Conservation (phyloP, 2,888 invertebrate genomes). For the Campaea margaritaria region DNA sequence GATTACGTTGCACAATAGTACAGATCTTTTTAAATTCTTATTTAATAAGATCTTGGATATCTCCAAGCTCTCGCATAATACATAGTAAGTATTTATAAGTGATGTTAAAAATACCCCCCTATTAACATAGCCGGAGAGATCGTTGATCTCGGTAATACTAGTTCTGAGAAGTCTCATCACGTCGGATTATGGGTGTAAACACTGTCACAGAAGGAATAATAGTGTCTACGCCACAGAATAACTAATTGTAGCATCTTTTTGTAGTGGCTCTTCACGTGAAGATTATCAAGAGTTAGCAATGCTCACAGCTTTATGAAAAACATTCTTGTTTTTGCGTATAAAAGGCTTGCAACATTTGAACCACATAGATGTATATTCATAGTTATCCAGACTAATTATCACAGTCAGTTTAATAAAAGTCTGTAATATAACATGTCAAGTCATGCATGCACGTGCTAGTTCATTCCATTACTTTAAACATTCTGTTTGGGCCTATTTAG, state of each 20-base stretch:
- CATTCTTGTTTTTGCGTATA: no score
- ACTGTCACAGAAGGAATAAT: constrained; percentile 15
- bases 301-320: no score
- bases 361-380: no score
- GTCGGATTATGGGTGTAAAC: constrained; percentile 37
- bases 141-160: constrained; percentile 33
- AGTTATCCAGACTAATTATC: no score
- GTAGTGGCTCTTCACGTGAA: constrained; percentile 19
- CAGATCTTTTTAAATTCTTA: background rate
- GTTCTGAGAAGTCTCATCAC: constrained; percentile 30
- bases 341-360: no score
- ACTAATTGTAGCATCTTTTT: background rate
- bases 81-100: constrained; percentile 20
- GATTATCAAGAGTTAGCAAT: background rate
- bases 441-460: no score
- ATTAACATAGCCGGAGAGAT: constrained; percentile 29
- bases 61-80: constrained; percentile 28
- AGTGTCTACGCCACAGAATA: background rate
- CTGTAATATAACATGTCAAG: no score
- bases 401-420: no score
- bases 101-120: constrained; percentile 29
- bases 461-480: no score
- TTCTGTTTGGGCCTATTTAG: no score
- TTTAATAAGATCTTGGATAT: constrained; percentile 17
- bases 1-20: background rate